Evolutionary conservation across 2,888 invertebrate genomes (phyloP).

Genomic region (Sarcophaga caerulescens): DNA sequence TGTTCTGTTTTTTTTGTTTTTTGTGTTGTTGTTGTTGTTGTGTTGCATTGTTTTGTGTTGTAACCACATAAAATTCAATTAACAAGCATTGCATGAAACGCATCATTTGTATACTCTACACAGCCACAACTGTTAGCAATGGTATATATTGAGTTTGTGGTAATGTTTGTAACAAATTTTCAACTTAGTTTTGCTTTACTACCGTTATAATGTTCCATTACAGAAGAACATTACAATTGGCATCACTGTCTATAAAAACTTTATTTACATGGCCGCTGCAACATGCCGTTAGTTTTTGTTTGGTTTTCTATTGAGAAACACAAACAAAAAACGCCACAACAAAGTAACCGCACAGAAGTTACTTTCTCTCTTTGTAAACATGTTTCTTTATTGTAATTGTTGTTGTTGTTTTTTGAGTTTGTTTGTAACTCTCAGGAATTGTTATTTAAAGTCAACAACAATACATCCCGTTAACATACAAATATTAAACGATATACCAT

Average conservation of each 20-base stretch:
- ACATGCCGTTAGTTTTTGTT: neutral
- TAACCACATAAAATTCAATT: slow-evolving; percentile 59
- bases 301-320: neutral
- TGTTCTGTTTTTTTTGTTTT: slow-evolving; percentile 1
- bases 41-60: slow-evolving; percentile 41
- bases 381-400: slow-evolving; percentile 1
- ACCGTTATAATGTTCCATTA: too few species aligned
- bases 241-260: neutral
- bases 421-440: too few species aligned
- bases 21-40: slow-evolving; percentile 22
- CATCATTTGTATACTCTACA: too few species aligned
- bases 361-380: slow-evolving; percentile 48
- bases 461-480: neutral
- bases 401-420: neutral
- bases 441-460: neutral
- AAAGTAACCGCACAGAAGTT: slow-evolving; percentile 48
- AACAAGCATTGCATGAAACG: slow-evolving; percentile 60
- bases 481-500: too few species aligned
- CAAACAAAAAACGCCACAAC: slow-evolving; percentile 20
- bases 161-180: too few species aligned
- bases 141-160: too few species aligned
- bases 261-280: neutral
- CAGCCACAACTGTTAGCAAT: too few species aligned
- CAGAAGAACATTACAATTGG: neutral
- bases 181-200: too few species aligned